Evolutionary conservation across 2,797 vertebrate genomes (phyloP).

Genomic region (Takifugu rubripes): DNA sequence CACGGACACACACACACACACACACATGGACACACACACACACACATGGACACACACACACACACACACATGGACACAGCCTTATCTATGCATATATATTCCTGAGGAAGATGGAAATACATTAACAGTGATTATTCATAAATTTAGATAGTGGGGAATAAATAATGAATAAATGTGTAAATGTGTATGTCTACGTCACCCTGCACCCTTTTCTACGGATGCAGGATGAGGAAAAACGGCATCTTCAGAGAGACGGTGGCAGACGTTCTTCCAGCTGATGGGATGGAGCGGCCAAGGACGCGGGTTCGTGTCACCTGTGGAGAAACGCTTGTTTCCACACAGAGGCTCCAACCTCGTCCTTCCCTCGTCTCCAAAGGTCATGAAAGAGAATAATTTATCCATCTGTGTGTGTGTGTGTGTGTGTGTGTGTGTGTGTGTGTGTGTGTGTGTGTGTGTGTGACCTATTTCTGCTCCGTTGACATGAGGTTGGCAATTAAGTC

Average conservation of each 20-base stretch:
- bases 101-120: slow-evolving; percentile 4
- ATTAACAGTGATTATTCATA: slow-evolving; percentile 35
- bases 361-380: slow-evolving; percentile 82
- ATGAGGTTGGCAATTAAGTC: slow-evolving; percentile 60
- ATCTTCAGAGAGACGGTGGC: slow-evolving; percentile 32
- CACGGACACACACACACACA: not conserved
- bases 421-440: slow-evolving; percentile 19
- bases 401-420: slow-evolving; percentile 29
- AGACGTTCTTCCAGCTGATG: slow-evolving; percentile 43
- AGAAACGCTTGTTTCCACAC: slow-evolving; percentile 71
- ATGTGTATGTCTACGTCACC: slow-evolving; percentile 41
- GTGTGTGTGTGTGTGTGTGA: slow-evolving; percentile 35
- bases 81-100: slow-evolving; percentile 9
- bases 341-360: slow-evolving; percentile 75
- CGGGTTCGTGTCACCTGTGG: slow-evolving; percentile 76
- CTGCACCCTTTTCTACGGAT: slow-evolving; percentile 54
- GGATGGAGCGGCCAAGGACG: slow-evolving; percentile 49
- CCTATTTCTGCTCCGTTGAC: slow-evolving; percentile 66
- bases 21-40: not conserved
- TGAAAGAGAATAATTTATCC: slow-evolving; percentile 77
- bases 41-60: slow-evolving; percentile 2
- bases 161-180: slow-evolving; percentile 42
- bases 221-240: slow-evolving; percentile 49
- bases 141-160: slow-evolving; percentile 37
- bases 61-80: not conserved